Percentiles rank a stretch among this genome's conserved stretches.
Conservation (phyloP, 2,113 vertebrate genomes). For the Petaurus breviceps region DNA sequence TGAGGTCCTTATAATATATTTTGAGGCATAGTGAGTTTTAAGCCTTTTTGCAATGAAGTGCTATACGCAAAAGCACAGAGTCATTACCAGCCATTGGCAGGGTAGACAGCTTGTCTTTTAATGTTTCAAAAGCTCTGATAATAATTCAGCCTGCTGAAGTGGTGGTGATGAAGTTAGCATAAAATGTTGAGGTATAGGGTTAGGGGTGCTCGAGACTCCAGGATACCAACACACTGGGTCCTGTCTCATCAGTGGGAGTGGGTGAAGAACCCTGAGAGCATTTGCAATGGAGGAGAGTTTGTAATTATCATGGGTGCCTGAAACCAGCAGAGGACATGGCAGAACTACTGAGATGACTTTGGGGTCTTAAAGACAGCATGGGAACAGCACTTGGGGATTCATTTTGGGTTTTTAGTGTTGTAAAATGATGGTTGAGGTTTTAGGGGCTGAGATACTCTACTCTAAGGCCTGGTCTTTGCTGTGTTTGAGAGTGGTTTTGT, state of each 20-base stretch:
- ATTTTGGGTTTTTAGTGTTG: not conserved
- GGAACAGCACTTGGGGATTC: not conserved
- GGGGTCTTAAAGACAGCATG: not conserved
- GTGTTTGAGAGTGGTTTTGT: not conserved
- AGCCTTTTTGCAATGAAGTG: not conserved
- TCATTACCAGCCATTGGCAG: constrained; percentile 5
- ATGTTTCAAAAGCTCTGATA: not conserved
- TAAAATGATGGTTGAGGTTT: not conserved
- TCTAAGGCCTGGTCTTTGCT: not conserved
- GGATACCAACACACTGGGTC: too few species aligned
- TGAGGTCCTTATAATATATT: too few species aligned
- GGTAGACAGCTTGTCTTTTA: constrained; percentile 2
- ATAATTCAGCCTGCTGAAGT: not conserved
- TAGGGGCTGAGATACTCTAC: not conserved
- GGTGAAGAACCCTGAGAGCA: too few species aligned
- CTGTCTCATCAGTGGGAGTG: too few species aligned
- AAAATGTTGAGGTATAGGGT: too few species aligned
- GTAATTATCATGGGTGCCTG: not conserved
- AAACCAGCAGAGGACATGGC: not conserved
- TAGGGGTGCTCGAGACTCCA: too few species aligned
- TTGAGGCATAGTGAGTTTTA: too few species aligned
- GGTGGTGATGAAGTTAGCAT: too few species aligned
- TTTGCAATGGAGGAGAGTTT: too few species aligned
- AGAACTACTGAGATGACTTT: not conserved
- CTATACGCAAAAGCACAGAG: not conserved